Percentiles rank a stretch among this genome's conserved stretches.
Conservation (phyloP, 2,113 vertebrate genomes). For the Toxostoma redivivum region DNA sequence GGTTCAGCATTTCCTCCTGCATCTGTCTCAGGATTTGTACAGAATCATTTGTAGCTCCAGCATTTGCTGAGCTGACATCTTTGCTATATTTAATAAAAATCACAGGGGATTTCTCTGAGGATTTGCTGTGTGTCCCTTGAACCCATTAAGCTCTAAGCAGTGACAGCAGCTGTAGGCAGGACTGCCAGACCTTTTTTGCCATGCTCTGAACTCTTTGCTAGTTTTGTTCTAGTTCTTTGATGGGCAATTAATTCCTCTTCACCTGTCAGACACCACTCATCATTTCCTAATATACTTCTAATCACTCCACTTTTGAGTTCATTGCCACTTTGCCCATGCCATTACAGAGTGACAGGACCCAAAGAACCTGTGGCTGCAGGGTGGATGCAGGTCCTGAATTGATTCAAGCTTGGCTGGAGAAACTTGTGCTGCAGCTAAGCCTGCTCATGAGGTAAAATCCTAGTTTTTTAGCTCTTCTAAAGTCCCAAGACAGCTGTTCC, state of each 20-base stretch:
- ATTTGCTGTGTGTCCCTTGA: neutral
- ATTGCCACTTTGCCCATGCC: neutral
- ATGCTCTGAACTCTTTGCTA: neutral
- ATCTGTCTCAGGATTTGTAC: neutral
- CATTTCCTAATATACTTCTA: neutral
- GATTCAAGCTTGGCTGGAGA: neutral
- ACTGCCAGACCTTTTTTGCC: neutral
- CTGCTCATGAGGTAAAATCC: neutral
- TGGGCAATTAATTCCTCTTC: neutral
- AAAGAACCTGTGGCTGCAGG: neutral
- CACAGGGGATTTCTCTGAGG: neutral
- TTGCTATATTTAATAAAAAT: neutral
- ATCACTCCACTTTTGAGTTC: neutral
- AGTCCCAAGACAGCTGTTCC: neutral
- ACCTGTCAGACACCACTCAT: conserved; percentile 8
- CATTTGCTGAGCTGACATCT: neutral
- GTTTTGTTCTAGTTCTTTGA: neutral
- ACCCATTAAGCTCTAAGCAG: neutral
- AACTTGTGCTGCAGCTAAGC: neutral
- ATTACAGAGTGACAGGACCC: neutral
- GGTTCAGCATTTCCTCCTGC: neutral
- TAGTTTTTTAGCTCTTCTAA: neutral
- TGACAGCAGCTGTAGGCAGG: neutral
- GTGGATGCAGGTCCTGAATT: neutral
- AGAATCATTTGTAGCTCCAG: neutral